Evolutionary conservation across 2,888 invertebrate species (phyloP), one percentile per base, ranked within the genome.

Genomic region (Sphaerophoria taeniata): DNA sequence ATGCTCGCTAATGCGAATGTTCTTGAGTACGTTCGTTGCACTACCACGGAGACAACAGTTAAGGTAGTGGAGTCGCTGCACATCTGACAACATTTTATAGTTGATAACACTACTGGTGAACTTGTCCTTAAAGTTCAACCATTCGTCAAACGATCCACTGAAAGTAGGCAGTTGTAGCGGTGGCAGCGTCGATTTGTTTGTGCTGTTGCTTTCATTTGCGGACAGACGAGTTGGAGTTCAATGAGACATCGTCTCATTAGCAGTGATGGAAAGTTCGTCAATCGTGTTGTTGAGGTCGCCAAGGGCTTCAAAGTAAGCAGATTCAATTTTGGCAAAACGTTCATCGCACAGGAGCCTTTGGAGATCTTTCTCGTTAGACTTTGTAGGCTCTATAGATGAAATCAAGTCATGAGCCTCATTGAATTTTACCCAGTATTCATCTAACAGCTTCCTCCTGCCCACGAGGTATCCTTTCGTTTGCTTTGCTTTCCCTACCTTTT

Each of bases 31-130:
- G 24, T 3, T 51, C 4, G 82, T 72, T 12, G 77, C 77, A 33
- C 49, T 61, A n/a, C 86, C 75, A 24, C 61, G 75, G 4, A 78
- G 45, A 16, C 76, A 71, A 36, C 61, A 39, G 43, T 85, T 85
- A 6, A 79, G 33, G 34, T 69, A 87, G 12, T 85, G 81, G 24
- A 87, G 31, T 3, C 81, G 71, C 56, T 87, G 56, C 2, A 63
- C 49, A 56, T 63, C 39, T 11, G 43, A 75, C 4, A 76, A 55
- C 9, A 36, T 33, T 0, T 9, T 51, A 9, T 86, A 77, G 2
- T 81, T 43, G 24, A 82, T 72, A 4, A 82, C 69, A 16, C 75
- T 78, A 12, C 47, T 75, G 24, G 24, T 24, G 24, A 24, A 24
- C 24, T 2, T 24, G 24, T 24, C 24, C 24, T 24, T 24, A 24